Evolutionary conservation across 2,113 vertebrate species (phyloP).

Genomic region (Accipiter virgatus): DNA sequence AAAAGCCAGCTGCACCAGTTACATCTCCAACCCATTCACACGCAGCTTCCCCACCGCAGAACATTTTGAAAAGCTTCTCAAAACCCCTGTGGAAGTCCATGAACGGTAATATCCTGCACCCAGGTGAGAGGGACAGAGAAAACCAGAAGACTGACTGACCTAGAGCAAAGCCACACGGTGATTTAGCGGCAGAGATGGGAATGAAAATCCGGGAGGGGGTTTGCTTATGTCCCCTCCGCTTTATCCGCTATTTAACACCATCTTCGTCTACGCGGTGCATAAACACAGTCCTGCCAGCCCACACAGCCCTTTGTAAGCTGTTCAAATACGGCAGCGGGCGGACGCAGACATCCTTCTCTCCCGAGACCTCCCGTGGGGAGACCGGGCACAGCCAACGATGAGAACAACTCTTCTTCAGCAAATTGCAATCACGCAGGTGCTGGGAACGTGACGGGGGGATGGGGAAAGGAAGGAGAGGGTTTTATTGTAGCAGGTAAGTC

Average conservation of each 20-base stretch:
- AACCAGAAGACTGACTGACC: background rate
- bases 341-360: background rate
- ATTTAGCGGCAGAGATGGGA: background rate
- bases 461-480: background rate
- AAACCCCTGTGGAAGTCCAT: background rate
- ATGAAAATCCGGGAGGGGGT: background rate
- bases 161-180: rapidly evolving
- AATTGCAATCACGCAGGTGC: rapidly evolving
- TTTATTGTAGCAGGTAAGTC: background rate
- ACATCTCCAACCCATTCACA: background rate
- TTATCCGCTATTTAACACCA: background rate
- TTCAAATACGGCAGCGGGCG: background rate
- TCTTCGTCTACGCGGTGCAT: rapidly evolving
- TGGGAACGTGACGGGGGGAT: rapidly evolving
- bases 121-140: background rate
- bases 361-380: background rate
- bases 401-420: background rate
- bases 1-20: background rate
- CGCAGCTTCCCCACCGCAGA: rapidly evolving
- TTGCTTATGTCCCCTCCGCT: background rate
- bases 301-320: constrained; percentile 20
- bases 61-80: background rate
- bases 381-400: background rate
- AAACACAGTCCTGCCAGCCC: background rate
- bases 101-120: background rate